Conservation (phyloP, 2,113 vertebrate genomes). For the Coptodon bakossiorum region DNA sequence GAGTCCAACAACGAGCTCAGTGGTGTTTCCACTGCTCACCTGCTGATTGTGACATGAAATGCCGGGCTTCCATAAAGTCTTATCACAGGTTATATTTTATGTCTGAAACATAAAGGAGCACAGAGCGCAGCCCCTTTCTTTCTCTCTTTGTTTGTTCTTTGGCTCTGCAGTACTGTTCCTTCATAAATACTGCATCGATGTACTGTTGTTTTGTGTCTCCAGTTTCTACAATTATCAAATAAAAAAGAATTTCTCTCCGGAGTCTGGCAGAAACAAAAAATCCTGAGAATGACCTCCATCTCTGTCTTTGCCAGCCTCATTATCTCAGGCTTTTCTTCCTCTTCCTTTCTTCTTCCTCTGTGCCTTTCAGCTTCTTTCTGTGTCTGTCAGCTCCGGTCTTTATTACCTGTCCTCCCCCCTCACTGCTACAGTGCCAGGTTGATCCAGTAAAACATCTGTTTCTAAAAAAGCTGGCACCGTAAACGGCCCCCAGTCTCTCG, state of each 20-base stretch:
- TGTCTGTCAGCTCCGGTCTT: not conserved
- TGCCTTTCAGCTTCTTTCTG: not conserved
- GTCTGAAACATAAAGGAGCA: not conserved
- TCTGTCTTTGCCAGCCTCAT: not conserved
- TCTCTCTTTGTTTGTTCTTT: not conserved
- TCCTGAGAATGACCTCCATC: not conserved
- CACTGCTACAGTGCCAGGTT: not conserved
- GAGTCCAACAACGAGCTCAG: accelerated
- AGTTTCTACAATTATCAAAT: not conserved
- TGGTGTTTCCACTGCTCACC: not conserved
- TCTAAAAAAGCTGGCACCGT: slow-evolving; percentile 2
- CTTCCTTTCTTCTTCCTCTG: not conserved
- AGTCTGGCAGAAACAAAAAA: not conserved
- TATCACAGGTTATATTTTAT: not conserved
- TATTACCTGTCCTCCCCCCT: not conserved
- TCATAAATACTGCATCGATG: not conserved
- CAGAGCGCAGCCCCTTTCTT: not conserved
- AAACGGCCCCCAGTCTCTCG: slow-evolving; percentile 1
- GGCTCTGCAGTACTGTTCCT: not conserved
- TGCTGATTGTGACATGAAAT: not conserved
- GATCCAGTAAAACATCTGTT: slow-evolving; percentile 54
- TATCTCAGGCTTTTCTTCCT: not conserved
- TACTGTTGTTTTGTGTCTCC: not conserved
- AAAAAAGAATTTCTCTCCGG: not conserved
- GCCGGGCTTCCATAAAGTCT: not conserved